Conservation (phyloP, 2,888 invertebrate species). For the Pachliopta kotzebuea region DNA sequence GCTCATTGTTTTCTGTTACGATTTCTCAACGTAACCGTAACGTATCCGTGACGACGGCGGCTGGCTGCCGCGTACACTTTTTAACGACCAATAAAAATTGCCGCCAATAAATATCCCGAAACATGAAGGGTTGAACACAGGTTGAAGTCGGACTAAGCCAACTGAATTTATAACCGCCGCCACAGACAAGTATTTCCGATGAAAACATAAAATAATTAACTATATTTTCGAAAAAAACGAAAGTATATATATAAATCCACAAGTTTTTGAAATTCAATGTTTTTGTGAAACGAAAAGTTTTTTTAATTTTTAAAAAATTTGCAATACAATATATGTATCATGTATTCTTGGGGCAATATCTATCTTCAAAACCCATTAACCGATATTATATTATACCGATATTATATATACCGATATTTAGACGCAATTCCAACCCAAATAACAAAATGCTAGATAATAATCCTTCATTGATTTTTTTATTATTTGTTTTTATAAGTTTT, state of each 20-base stretch:
- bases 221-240: background rate
- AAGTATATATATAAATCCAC: no score
- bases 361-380: background rate
- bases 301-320: no score
- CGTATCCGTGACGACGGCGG: constrained; percentile 52
- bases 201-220: background rate
- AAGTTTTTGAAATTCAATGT: no score
- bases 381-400: no score
- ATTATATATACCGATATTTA: no score
- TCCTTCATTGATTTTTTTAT: no score
- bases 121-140: constrained; percentile 32
- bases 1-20: constrained; percentile 57
- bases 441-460: no score
- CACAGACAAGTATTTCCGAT: background rate
- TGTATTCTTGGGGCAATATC: background rate
- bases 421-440: no score
- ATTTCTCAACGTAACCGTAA: constrained; percentile 47
- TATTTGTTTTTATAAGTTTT: no score
- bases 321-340: no score
- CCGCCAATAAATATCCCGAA: constrained; percentile 51
- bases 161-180: background rate
- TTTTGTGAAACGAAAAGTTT: no score
- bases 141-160: background rate
- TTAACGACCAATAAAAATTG: constrained; percentile 61
- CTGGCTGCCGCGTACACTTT: constrained; percentile 44